These are phyloP conservation scores for Lithophane ornitopus DNA, from an alignment of 2,888 invertebrate genomes.

Conservation along the genomic window DNA sequence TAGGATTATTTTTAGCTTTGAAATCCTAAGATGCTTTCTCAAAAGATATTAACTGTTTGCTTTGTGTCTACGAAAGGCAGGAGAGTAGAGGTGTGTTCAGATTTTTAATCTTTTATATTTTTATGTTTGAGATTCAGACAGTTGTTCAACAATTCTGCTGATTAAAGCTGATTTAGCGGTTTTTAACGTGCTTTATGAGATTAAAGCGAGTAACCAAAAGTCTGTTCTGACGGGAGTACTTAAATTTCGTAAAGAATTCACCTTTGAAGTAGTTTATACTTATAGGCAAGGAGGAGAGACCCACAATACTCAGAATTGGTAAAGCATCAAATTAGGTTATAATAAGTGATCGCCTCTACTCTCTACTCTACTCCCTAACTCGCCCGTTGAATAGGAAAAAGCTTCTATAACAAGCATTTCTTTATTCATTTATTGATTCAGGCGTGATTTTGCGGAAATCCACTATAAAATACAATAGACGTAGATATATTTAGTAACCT, in stretches of 20 bases:
- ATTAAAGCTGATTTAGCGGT: slow-evolving; percentile 3
- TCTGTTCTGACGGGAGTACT: background rate
- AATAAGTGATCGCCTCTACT: no score
- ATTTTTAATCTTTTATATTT: slow-evolving; percentile 26
- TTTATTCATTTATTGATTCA: background rate
- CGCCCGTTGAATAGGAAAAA: background rate
- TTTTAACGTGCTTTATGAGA: background rate
- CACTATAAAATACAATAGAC: no score
- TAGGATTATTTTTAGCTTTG: slow-evolving; percentile 37
- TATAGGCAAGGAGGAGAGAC: background rate
- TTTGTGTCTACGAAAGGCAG: slow-evolving; percentile 17
- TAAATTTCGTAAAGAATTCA: background rate
- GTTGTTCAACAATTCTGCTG: slow-evolving; percentile 3
- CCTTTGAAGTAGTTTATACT: background rate
- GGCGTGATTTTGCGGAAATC: no score
- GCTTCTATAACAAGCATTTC: background rate
- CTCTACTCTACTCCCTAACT: no score
- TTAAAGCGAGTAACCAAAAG: background rate
- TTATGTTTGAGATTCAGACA: background rate
- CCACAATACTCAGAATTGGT: no score
- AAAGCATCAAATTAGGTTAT: no score
- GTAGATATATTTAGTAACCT: no score
- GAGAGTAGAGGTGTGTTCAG: slow-evolving; percentile 5
- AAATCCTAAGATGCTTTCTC: slow-evolving; percentile 39
- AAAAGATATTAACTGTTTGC: slow-evolving; percentile 46